Evolutionary conservation across 2,797 vertebrate species (phyloP), one percentile per base, ranked within the genome.

Genomic region (Pitangus sulphuratus): DNA sequence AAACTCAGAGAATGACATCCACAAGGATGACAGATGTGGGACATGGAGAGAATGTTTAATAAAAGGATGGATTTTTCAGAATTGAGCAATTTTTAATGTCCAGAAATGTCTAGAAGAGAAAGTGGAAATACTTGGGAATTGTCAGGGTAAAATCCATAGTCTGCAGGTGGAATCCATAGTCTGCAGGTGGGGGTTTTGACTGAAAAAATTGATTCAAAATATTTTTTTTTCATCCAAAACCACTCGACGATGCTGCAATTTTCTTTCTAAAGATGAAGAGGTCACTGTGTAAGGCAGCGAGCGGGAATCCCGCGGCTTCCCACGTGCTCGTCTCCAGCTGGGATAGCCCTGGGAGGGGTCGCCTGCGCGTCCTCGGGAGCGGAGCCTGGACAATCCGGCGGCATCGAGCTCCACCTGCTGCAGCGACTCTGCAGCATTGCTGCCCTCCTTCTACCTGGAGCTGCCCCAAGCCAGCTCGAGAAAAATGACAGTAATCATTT

Each of bases 321-420:
- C 7, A 14, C 2, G 31, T 20, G 48, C 61, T 35, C 1, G 0
- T 33, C 54, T 33, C 21, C 54, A 10, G 9, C 54, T 20, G 26
- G 6, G 22, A 8, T 4, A 16, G 42, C 42, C 9, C n/a, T 9
- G 64, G 2, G 4, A 64, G 11, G n/a, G 53, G 22, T 60, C 1
- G 1, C 45, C 50, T 33, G 6, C 54, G 15, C 62, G 20, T 48
- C 31, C 37, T 3, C 13, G 5, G 47, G 33, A 62, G 42, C 0
- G 0, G 25, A 69, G 42, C 16, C 1, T 2, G 35, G 84, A 2
- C 5, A 8, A 51, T 87, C 19, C 2, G 20, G 48, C 60, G 72
- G 80, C 91, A 54, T 39, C 3, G 93, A 91, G 95, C 96, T 96
- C 95, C 96, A 88, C 65, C 95, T 97, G n/a, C 96, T 53, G 96